Base-by-base conservation (phyloP, 30 jellyfish, hydroid and myxozoan genomes). In the Aurelia aurita region DNA sequence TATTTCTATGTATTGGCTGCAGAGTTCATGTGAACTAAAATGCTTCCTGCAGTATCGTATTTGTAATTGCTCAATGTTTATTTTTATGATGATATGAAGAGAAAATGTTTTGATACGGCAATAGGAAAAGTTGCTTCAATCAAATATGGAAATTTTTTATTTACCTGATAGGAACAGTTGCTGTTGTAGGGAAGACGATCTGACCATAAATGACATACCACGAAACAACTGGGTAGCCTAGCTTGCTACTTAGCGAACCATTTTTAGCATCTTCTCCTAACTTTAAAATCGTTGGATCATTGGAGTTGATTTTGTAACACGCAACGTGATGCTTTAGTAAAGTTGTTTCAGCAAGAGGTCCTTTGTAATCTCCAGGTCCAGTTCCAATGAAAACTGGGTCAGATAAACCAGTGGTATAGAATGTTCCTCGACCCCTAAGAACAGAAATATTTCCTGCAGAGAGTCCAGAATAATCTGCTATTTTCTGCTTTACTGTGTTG, bases 221-320 rank as follows among this genome's bases (percentile, higher is more conserved):
- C 21, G 63, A 79, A 15, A 60, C 55, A n/a, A 78, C 69, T 7
- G 89, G 28, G 69, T 78, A 58, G 43, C 89, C 89, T 9, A 78
- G 26, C 26, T 20, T 25, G 27, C 44, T 35, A 16, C 68, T 13
- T 79, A 78, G 27, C 6, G 54, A 32, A 5, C 77, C 76, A 29
- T 45, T 46, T 9, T 15, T 28, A 34, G 63, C 89, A 44, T 66
- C 89, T 11, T 34, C 35, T 22, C 29, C 29, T 19, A 78, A 21
- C n/a, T 35, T 78, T 22, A 20, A 15, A 47, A 78, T 35, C 34
- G 13, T 62, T 19, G 43, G 45, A 26, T 59, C 79, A 23, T 34
- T 62, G 5, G 81, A 6, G 23, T 49, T 21, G 34, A 78, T 10
- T 18, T 59, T 39, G 29, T 39, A 20, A 61, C 89, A 78, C 25